phyloP scores from a whole-genome alignment of 2,797 vertebrate species.

The Serranus cabrilla region DNA sequence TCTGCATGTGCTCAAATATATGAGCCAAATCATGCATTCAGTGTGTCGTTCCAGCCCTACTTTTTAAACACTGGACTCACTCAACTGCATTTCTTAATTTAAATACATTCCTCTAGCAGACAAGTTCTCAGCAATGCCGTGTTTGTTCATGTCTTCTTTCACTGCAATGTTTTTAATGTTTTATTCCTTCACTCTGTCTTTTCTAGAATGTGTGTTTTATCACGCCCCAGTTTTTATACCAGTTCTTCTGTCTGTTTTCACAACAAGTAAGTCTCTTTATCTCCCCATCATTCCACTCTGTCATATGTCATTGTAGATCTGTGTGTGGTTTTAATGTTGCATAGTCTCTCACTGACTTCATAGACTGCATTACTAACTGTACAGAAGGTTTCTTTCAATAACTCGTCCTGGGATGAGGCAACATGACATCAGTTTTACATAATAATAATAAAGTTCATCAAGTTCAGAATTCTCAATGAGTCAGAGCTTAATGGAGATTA shows the following conservation, averaged over 20 bases:
- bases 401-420: background rate
- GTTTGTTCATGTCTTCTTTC: background rate
- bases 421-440: background rate
- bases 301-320: slow-evolving; percentile 33
- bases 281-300: slow-evolving; percentile 18
- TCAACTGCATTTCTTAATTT: background rate
- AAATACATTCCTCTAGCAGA: background rate
- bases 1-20: background rate
- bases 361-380: background rate
- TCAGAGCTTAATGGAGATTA: background rate
- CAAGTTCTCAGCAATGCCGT: background rate
- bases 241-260: slow-evolving; percentile 99
- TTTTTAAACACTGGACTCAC: background rate
- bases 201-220: slow-evolving; percentile 99
- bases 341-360: slow-evolving; percentile 1
- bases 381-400: background rate
- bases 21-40: too few species aligned
- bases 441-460: too few species aligned
- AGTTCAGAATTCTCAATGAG: background rate
- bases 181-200: slow-evolving; percentile 73
- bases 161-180: slow-evolving; percentile 54
- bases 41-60: too few species aligned
- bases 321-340: slow-evolving; percentile 33
- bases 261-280: slow-evolving; percentile 94
- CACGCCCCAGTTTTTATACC: slow-evolving; percentile 99